phyloP scores from a whole-genome alignment of 1,140 invertebrate genomes.

The Musca domestica region DNA sequence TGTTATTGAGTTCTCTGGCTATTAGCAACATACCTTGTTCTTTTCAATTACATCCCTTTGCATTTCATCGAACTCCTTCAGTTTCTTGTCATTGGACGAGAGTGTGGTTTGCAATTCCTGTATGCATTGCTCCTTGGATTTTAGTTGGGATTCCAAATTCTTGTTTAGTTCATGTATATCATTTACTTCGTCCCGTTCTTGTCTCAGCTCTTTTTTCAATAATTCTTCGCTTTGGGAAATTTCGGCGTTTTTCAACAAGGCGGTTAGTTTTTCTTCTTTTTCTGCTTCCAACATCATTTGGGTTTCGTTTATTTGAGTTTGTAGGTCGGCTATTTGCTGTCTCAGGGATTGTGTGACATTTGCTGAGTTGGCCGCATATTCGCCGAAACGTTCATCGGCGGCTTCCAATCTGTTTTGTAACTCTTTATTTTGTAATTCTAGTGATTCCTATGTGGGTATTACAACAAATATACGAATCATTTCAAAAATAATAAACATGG shows the following conservation, averaged over 20 bases:
- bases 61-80: slow-evolving; percentile 63
- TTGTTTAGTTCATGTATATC: slow-evolving; percentile 58
- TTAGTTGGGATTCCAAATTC: slow-evolving; percentile 50
- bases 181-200: slow-evolving; percentile 49
- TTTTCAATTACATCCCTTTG: slow-evolving; percentile 77
- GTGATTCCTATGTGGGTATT: slow-evolving; percentile 36
- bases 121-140: slow-evolving; percentile 37
- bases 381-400: slow-evolving; percentile 48
- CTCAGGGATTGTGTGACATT: slow-evolving; percentile 42
- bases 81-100: slow-evolving; percentile 58
- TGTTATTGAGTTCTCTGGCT: background rate
- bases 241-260: slow-evolving; percentile 76
- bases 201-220: slow-evolving; percentile 67
- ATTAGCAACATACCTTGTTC: slow-evolving; percentile 63
- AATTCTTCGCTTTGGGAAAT: slow-evolving; percentile 79
- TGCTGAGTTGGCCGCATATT: slow-evolving; percentile 49
- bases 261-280: slow-evolving; percentile 72
- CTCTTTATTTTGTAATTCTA: slow-evolving; percentile 42
- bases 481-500: too few relatives aligned
- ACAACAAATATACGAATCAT: background rate
- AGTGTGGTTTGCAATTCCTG: slow-evolving; percentile 55
- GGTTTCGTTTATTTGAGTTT: slow-evolving; percentile 38
- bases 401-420: slow-evolving; percentile 39
- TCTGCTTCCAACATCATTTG: slow-evolving; percentile 56
- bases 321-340: slow-evolving; percentile 35